These are phyloP conservation scores for Linnaemya vulpina DNA, from an alignment of 2,888 invertebrate genomes.

Conservation along the genomic window DNA sequence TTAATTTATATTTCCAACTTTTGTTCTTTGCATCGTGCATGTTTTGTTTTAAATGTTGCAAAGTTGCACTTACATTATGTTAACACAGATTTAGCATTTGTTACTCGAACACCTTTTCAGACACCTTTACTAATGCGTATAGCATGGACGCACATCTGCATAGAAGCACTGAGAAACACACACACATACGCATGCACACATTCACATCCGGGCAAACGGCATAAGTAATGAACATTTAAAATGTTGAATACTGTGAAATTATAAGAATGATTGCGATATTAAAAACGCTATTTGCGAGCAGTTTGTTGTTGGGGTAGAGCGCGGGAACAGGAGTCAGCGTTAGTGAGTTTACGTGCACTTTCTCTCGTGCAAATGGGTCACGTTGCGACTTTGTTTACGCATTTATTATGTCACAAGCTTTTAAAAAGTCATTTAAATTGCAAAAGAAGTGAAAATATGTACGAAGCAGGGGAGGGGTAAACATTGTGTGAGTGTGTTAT, in stretches of 20 bases:
- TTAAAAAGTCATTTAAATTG: conserved; percentile 74
- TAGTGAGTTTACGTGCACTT: conserved; percentile 13
- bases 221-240: conserved; percentile 67
- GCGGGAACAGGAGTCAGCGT: conserved; percentile 30
- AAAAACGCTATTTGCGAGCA: conserved; percentile 19
- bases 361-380: conserved; percentile 61
- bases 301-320: conserved; percentile 7
- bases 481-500: conserved; percentile 44
- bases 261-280: conserved; percentile 27
- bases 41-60: conserved; percentile 26
- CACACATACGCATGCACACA: neutral
- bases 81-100: conserved; percentile 69
- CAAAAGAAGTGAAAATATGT: conserved; percentile 62
- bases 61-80: conserved; percentile 64
- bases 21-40: neutral
- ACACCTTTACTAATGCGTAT: neutral
- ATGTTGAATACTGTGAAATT: conserved; percentile 41
- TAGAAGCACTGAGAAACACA: neutral
- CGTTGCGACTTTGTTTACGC: conserved; percentile 71
- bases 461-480: conserved; percentile 4
- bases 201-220: conserved; percentile 9
- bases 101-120: conserved; percentile 64
- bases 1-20: conserved; percentile 59
- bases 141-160: conserved; percentile 25
- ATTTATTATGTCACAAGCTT: conserved; percentile 74